Evolutionary conservation across 2,888 invertebrate genomes (phyloP).

Genomic region (Geophilus truncorum): DNA sequence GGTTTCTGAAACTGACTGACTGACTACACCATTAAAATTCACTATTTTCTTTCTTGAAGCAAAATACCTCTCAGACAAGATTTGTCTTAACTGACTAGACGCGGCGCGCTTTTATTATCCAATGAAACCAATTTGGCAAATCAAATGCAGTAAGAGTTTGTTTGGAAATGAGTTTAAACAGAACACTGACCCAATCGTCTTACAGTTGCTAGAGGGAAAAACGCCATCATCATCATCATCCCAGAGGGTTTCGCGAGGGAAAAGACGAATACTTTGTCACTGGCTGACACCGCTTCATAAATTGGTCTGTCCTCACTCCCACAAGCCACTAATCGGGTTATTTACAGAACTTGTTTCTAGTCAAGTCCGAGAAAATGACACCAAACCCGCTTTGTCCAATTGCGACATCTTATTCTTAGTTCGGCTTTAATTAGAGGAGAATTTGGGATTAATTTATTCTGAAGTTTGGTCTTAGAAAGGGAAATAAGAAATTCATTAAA

Average conservation of each 20-base stretch:
- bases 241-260: neutral
- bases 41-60: too few relatives aligned
- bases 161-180: neutral
- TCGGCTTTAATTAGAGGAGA: neutral
- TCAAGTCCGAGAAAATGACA: neutral
- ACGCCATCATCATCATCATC: neutral
- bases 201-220: too few relatives aligned
- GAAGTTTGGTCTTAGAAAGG: too few relatives aligned
- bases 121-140: too few relatives aligned
- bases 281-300: neutral
- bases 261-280: neutral
- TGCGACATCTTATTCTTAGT: neutral
- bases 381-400: neutral
- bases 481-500: too few relatives aligned
- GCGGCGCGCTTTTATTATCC: too few relatives aligned
- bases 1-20: too few relatives aligned
- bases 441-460: neutral
- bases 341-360: neutral
- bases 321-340: conserved; percentile 15
- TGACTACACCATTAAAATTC: too few relatives aligned
- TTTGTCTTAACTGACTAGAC: too few relatives aligned
- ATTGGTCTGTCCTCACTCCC: neutral
- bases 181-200: neutral
- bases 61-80: too few relatives aligned
- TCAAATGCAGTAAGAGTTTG: neutral